A percentile compares a stretch with the other conserved stretches of the same genome.
Evolutionary conservation across 92 coral and sea anemone species (phyloP).

Genomic region (Micromussa lordhowensis): DNA sequence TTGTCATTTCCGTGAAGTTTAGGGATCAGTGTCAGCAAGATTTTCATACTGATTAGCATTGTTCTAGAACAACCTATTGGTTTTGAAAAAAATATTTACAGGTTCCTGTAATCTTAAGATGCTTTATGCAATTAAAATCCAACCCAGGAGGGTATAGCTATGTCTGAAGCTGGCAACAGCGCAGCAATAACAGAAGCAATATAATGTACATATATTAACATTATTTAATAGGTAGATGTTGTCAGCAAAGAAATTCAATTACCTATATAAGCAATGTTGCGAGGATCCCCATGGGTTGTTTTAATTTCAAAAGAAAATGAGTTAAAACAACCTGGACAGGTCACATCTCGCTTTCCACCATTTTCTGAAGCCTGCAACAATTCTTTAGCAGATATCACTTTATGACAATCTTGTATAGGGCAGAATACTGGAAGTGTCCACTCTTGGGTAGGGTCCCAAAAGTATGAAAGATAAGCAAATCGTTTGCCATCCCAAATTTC

Average conservation of each 20-base stretch:
- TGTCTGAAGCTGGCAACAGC: too few species aligned
- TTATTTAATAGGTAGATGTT: not conserved
- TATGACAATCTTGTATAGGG: constrained; percentile 22
- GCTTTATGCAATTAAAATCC: too few species aligned
- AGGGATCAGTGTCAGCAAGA: too few species aligned
- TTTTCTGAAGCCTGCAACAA: constrained; percentile 42
- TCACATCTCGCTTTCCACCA: constrained; percentile 27
- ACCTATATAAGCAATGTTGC: constrained; percentile 64
- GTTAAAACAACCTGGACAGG: constrained; percentile 45
- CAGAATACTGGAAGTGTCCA: constrained; percentile 58
- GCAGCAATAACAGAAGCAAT: not conserved
- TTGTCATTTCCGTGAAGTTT: too few species aligned
- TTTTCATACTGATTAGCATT: too few species aligned
- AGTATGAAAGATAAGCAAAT: constrained; percentile 63
- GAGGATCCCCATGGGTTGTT: constrained; percentile 61
- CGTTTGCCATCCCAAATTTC: constrained; percentile 74
- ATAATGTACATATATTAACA: not conserved
- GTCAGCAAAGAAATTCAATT: not conserved
- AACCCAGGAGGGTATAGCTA: too few species aligned
- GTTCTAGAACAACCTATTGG: too few species aligned
- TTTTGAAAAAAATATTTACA: too few species aligned
- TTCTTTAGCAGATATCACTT: constrained; percentile 44
- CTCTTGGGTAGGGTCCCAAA: constrained; percentile 66
- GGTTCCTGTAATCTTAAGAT: too few species aligned
- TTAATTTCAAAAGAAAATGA: constrained; percentile 33